These are phyloP conservation scores for Porites australiensis DNA, from an alignment of 64 coral and sea anemone species.

Conservation along the genomic window DNA sequence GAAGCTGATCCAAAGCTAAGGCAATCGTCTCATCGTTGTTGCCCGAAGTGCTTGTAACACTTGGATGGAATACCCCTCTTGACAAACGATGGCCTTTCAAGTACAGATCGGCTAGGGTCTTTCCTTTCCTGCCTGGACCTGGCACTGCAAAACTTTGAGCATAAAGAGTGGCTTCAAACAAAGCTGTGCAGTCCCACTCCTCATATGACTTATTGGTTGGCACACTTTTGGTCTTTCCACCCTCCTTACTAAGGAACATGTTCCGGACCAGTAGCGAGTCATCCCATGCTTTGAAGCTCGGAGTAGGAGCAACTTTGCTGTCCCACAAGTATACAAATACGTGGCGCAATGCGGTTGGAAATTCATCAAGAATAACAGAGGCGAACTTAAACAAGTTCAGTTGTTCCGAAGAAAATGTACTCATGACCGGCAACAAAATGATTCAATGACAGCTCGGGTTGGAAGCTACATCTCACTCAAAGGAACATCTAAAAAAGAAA, in stretches of 20 bases:
- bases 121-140: not conserved
- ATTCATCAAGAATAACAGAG: not conserved
- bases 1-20: constrained; percentile 52
- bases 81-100: not conserved
- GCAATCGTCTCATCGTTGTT: constrained; percentile 20
- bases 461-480: too few species aligned
- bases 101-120: not conserved
- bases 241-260: constrained; percentile 26
- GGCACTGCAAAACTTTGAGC: constrained; percentile 10
- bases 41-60: not conserved
- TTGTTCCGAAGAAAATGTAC: constrained; percentile 2
- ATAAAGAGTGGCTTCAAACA: constrained; percentile 25
- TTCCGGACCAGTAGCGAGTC: not conserved
- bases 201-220: not conserved
- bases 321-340: constrained; percentile 32
- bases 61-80: not conserved
- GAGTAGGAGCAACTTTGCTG: not conserved
- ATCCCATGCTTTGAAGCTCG: not conserved
- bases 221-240: not conserved
- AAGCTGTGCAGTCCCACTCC: constrained; percentile 35
- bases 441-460: too few species aligned
- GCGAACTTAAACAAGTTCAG: constrained; percentile 43
- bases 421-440: not conserved
- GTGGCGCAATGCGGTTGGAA: constrained; percentile 6
- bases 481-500: too few species aligned